Percentiles rank a stretch among this genome's conserved stretches.
Conservation (phyloP, 2,888 invertebrate genomes). For the Rotaria sp. region DNA sequence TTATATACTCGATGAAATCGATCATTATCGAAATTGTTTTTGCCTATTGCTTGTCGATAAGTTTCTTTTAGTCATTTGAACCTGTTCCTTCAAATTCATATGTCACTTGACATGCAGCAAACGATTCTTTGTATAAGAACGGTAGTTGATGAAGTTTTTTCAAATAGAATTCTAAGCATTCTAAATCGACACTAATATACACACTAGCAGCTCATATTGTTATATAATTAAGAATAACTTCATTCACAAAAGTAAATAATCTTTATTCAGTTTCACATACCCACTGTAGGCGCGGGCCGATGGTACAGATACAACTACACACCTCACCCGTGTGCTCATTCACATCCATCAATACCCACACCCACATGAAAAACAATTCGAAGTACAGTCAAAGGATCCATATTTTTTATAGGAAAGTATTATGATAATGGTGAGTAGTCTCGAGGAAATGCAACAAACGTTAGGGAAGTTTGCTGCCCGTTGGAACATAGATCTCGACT, state of each 20-base stretch:
- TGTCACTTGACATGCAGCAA: conserved; percentile 79
- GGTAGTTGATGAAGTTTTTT: conserved; percentile 84
- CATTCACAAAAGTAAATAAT: conserved; percentile 87
- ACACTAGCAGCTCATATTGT: conserved; percentile 91
- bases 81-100: conserved; percentile 80
- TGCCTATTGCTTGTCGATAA: too few species aligned
- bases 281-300: too few species aligned
- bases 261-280: conserved; percentile 90
- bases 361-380: background rate
- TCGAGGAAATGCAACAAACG: conserved; percentile 15
- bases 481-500: background rate
- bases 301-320: too few species aligned
- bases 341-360: too few species aligned
- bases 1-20: too few species aligned
- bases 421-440: background rate
- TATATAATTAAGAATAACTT: conserved; percentile 86
- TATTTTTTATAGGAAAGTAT: background rate
- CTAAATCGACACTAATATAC: conserved; percentile 93
- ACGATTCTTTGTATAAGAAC: conserved; percentile 96
- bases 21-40: too few species aligned
- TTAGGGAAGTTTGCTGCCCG: background rate
- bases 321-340: too few species aligned
- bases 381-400: background rate
- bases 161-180: conserved; percentile 83
- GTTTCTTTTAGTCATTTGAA: too few species aligned